Evolutionary conservation across 2,113 vertebrate species (phyloP).

Genomic region (Lontra canadensis): DNA sequence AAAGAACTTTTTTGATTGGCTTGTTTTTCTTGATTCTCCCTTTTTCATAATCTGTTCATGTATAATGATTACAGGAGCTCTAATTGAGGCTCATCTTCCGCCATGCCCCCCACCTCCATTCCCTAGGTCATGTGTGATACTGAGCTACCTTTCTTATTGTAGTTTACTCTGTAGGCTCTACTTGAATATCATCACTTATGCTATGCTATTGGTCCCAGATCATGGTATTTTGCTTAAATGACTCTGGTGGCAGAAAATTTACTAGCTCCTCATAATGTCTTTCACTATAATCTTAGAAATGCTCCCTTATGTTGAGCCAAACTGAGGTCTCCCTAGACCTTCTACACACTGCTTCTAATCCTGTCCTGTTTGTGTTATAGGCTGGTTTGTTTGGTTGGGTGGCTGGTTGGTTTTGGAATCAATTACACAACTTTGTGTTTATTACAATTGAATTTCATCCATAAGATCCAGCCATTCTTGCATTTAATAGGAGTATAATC

Average conservation of each 20-base stretch:
- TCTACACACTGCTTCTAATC: neutral
- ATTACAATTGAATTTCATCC: neutral
- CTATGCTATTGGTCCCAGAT: neutral
- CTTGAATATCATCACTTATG: neutral
- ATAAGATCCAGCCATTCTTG: neutral
- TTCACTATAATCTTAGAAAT: neutral
- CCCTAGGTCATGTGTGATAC: too few species aligned
- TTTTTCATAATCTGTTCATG: neutral
- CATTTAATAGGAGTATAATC: neutral
- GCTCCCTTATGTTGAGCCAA: neutral
- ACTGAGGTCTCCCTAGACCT: neutral
- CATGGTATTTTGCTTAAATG: neutral
- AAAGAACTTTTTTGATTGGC: neutral
- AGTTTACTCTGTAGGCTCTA: neutral
- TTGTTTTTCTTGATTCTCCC: neutral
- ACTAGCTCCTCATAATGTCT: neutral
- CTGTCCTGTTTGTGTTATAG: neutral
- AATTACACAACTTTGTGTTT: neutral
- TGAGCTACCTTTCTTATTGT: neutral
- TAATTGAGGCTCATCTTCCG: neutral
- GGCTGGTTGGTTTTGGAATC: neutral
- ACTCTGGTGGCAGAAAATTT: neutral
- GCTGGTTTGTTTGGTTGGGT: neutral
- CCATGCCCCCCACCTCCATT: rapidly evolving
- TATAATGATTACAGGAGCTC: neutral